phyloP scores from a whole-genome alignment of 2,888 invertebrate species.

The Hirtodrosophila duncani region DNA sequence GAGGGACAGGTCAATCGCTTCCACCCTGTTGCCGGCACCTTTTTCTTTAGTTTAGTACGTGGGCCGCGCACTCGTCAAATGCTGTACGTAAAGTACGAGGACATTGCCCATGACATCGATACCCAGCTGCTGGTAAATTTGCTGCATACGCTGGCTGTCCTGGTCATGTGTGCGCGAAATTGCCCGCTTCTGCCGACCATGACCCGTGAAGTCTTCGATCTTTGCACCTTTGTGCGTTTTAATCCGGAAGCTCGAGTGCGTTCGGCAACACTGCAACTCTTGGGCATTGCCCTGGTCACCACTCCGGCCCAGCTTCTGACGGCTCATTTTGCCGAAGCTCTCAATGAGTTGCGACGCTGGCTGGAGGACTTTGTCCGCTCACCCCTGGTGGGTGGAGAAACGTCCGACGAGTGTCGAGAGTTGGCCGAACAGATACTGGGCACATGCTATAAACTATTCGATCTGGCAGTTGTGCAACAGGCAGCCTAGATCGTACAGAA shows the following conservation, averaged over 20 bases:
- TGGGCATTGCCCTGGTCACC: conserved; percentile 83
- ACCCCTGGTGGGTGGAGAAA: conserved; percentile 82
- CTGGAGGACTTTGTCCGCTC: conserved; percentile 81
- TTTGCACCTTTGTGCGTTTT: conserved; percentile 84
- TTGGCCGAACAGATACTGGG: conserved; percentile 82
- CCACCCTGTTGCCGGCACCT: conserved; percentile 85
- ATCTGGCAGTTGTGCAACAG: conserved; percentile 28
- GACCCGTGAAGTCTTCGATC: conserved; percentile 84
- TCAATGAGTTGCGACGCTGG: conserved; percentile 85
- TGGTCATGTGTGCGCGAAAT: conserved; percentile 85
- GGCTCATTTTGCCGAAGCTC: conserved; percentile 81
- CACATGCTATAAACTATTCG: conserved; percentile 65
- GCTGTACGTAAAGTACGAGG: conserved; percentile 79
- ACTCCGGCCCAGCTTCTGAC: conserved; percentile 81
- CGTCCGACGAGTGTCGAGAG: conserved; percentile 82
- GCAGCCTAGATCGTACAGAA: conserved; percentile 4
- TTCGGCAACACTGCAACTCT: conserved; percentile 82
- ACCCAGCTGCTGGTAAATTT: conserved; percentile 84
- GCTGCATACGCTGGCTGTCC: conserved; percentile 83
- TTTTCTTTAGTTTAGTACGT: conserved; percentile 89
- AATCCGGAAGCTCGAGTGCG: conserved; percentile 84
- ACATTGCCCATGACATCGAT: conserved; percentile 82
- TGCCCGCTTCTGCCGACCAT: conserved; percentile 82
- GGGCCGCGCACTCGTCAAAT: conserved; percentile 83
- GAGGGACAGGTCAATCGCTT: conserved; percentile 82